Evolutionary conservation across 2,113 vertebrate species (phyloP).

Genomic region (Bubalus kerabau): DNA sequence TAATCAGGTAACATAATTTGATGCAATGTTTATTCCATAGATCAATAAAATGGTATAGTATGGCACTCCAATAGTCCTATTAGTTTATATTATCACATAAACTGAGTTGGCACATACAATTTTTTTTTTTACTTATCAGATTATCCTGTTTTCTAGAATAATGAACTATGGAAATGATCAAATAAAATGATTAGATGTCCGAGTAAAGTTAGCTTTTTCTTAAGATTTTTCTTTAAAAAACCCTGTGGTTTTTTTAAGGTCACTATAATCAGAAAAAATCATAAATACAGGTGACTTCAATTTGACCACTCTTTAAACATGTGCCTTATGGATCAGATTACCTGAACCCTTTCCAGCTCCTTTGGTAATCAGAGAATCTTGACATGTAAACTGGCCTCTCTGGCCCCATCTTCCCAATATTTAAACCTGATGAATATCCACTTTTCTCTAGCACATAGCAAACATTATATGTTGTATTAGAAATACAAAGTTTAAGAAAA

Average conservation of each 20-base stretch:
- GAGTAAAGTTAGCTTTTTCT: not conserved
- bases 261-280: not conserved
- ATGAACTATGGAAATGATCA: not conserved
- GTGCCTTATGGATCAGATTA: not conserved
- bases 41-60: not conserved
- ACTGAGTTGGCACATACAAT: not conserved
- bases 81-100: not conserved
- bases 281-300: not conserved
- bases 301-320: not conserved
- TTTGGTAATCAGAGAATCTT: not conserved
- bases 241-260: not conserved
- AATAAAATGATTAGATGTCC: not conserved
- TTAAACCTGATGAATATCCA: slow-evolving; percentile 18
- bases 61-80: not conserved
- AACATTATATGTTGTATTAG: not conserved
- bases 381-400: not conserved
- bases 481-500: not conserved
- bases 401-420: not conserved
- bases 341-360: not conserved
- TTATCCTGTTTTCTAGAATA: not conserved
- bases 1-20: not conserved
- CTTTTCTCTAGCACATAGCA: not conserved
- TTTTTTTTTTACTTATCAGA: not conserved
- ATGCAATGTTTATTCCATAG: not conserved
- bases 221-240: not conserved